Base-by-base conservation (phyloP, 2,888 invertebrate genomes). In the Gisinianus flammeolus region DNA sequence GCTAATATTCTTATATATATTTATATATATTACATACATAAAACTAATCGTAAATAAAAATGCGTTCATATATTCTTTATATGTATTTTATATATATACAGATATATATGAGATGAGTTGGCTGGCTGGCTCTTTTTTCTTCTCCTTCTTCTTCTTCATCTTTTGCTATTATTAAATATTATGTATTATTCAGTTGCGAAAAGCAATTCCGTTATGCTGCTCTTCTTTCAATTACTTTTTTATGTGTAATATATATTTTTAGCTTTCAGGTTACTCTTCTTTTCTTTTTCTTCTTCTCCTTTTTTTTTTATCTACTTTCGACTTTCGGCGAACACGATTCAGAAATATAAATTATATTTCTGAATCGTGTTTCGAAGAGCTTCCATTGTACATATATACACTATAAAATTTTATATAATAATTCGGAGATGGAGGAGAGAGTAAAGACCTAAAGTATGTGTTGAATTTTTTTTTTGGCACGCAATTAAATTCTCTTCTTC, bases 401-500 rank as follows among this genome's bases (percentile, higher is more conserved):
- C n/a, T n/a, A n/a, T n/a, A n/a, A n/a, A n/a, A n/a, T n/a, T n/a
- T n/a, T n/a, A n/a, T n/a, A n/a, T n/a, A n/a, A 56, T 62, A 62
- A 62, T 62, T 62, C 62, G 62, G 62, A 62, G 56, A 22, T 56
- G 56, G 56, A n/a, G 56, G 16, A 56, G n/a, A n/a, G n/a, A n/a
- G n/a, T n/a, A 56, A 56, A 56, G 56, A 56, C 28, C 30, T 28
- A 28, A n/a, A 35, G 62, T n/a, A 62, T 62, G 26, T 62, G 62
- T 62, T 62, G 12, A 62, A 56, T 77, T 71, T 10, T 26, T 54
- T 58, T 68, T 69, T 79, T 79, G 79, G 76, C 74, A 75, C 75
- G 28, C 77, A 52, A 12, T 54, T 77, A 62, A 77, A 72, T 64
- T 52, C 16, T 66, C 28, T 70, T 44, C 66, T 28, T 77, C 72